phyloP scores from a whole-genome alignment of 30 jellyfish, hydroid and myxozoan species.

The Rhopilema esculentum region DNA sequence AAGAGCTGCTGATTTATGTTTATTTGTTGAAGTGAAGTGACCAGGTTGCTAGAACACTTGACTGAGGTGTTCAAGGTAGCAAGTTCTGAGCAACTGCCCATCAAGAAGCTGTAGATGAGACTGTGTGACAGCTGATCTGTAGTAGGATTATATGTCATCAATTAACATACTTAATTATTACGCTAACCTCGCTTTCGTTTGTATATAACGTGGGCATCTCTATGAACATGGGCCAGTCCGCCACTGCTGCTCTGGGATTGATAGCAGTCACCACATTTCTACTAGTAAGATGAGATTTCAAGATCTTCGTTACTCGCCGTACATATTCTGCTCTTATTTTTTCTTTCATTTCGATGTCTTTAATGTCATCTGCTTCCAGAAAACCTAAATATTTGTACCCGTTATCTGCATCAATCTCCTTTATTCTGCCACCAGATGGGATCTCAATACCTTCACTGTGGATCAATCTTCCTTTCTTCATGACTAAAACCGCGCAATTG shows the following conservation, averaged over 20 bases:
- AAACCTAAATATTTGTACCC: constrained; percentile 30
- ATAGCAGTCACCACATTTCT: constrained; percentile 19
- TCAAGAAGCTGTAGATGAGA: too few species aligned
- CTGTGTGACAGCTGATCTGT: too few species aligned
- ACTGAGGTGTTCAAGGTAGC: too few species aligned
- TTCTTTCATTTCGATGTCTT: constrained; percentile 25
- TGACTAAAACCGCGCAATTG: constrained; percentile 18
- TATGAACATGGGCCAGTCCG: too few species aligned
- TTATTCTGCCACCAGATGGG: constrained; percentile 22
- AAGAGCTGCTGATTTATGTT: too few species aligned
- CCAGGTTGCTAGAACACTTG: too few species aligned
- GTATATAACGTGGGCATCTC: too few species aligned
- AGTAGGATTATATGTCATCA: too few species aligned
- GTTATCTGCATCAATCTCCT: constrained; percentile 26
- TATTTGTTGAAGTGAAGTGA: too few species aligned
- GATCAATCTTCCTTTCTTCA: constrained; percentile 21
- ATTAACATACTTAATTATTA: too few species aligned
- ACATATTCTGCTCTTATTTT: constrained; percentile 47
- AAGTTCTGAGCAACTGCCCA: too few species aligned
- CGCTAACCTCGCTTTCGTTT: too few species aligned
- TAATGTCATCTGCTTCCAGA: constrained; percentile 22
- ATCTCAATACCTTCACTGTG: constrained; percentile 31
- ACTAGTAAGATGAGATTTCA: constrained; percentile 31
- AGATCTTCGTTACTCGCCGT: constrained; percentile 50
- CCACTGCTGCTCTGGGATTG: not conserved